phyloP scores from a whole-genome alignment of 2,797 vertebrate genomes.

The Falco rusticolus region DNA sequence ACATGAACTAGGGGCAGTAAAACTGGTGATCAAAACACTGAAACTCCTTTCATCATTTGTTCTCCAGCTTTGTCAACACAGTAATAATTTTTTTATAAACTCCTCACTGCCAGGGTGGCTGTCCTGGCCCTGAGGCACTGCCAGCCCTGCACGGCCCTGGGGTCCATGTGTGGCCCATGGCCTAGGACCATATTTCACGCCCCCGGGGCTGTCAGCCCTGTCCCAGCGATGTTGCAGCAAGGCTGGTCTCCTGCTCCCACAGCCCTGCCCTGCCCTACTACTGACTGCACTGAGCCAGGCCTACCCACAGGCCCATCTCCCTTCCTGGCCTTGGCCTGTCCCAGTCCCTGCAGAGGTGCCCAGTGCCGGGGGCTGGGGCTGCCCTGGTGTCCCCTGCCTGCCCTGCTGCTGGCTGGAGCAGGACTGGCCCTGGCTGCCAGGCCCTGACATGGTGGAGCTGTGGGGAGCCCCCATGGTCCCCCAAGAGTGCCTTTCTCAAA shows the following conservation, averaged over 20 bases:
- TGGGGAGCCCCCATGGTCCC: background rate
- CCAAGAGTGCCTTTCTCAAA: background rate
- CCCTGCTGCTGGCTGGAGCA: background rate
- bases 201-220: rapidly evolving
- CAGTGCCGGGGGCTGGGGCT: too few relatives aligned
- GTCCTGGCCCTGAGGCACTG: too few relatives aligned
- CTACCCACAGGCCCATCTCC: too few relatives aligned
- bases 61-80: background rate
- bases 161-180: too few relatives aligned
- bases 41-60: background rate
- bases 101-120: background rate
- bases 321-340: too few relatives aligned
- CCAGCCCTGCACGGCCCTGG: background rate
- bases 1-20: background rate
- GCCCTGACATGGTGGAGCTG: rapidly evolving
- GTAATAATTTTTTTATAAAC: background rate
- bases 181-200: background rate
- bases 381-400: rapidly evolving
- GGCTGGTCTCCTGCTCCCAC: rapidly evolving
- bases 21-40: background rate
- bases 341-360: too few relatives aligned
- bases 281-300: too few relatives aligned
- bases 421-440: background rate
- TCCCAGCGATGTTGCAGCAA: background rate
- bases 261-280: background rate